Evolutionary conservation across 2,888 invertebrate genomes (phyloP), one percentile per base, ranked within the genome.

Genomic region (Drosophila macrospina): DNA sequence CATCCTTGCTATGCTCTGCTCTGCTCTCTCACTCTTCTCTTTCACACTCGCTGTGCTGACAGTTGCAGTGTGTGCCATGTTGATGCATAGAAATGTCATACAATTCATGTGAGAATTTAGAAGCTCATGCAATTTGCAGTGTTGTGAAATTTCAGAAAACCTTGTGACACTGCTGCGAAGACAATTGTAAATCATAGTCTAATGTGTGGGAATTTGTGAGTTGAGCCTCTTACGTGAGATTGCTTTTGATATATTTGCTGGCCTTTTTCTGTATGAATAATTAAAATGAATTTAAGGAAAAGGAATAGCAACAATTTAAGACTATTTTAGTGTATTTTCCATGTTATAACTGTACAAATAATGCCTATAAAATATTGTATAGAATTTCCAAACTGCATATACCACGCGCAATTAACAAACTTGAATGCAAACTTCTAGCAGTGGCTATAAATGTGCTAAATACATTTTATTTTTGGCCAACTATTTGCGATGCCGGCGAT

Each of bases 111-210:
- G 62, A 67, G 62, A 54, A 55, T 73, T 59, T 52, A 37, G 32
- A 36, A 52, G 55, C 59, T 71, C 64, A 65, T 85, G 64, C 75
- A 89, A 69, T 81, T 74, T 65, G 62, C 60, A 81, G 71, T 89
- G 86, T 69, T 57, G 50, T 71, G 64, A 72, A 78, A 71, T 89
- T 62, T 85, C 75, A 67, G 59, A 64, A 74, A 75, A 59, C 39
- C 37, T 32, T 75, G 64, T 67, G 63, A 67, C 67, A 67, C 44
- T 55, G 24, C 42, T 16, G 48, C 34, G 37, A 45, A 54, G 80
- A 75, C 70, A 63, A 55, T 57, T 61, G 80, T 57, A 75, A 69
- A 79, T 79, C 75, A 61, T 75, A 20, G 30, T 6, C 28, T 67
- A 74, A 74, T 79, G 59, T 75, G 54, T 20, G 59, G 70, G 64